Evolutionary conservation across 2,888 invertebrate genomes (phyloP).

Genomic region (Gandaritis pyraliata): DNA sequence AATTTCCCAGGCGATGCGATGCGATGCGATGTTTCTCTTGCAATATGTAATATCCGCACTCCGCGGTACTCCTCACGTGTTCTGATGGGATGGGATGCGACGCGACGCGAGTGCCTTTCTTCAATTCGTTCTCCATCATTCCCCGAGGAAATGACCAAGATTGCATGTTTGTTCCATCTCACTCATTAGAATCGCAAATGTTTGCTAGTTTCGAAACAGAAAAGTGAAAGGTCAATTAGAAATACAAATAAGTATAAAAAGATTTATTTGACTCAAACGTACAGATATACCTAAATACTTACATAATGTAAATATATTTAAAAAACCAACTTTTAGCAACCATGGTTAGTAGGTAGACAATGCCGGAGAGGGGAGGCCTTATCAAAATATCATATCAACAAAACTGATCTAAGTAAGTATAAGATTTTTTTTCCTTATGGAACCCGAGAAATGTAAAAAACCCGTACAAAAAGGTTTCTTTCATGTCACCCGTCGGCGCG

Average conservation of each 20-base stretch:
- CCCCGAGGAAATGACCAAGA: conserved; percentile 18
- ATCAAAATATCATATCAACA: not conserved
- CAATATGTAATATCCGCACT: conserved; percentile 13
- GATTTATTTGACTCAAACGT: too few relatives aligned
- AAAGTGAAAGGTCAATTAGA: too few relatives aligned
- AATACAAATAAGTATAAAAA: too few relatives aligned
- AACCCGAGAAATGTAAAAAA: conserved; percentile 15
- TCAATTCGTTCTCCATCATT: conserved; percentile 8
- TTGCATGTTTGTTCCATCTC: conserved; percentile 5
- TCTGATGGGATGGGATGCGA: too few relatives aligned
- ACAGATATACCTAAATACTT: too few relatives aligned
- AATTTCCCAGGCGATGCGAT: conserved; percentile 27
- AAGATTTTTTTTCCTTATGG: not conserved
- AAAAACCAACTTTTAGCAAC: too few relatives aligned
- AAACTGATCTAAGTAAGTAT: not conserved
- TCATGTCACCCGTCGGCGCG: conserved; percentile 12
- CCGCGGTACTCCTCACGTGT: conserved; percentile 11
- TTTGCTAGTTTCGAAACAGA: too few relatives aligned
- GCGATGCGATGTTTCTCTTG: conserved; percentile 15
- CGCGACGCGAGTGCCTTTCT: conserved; percentile 13
- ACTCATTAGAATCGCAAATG: not conserved
- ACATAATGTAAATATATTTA: too few relatives aligned
- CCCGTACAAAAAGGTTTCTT: conserved; percentile 23
- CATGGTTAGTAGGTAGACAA: too few relatives aligned
- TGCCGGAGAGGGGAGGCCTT: too few relatives aligned